These are phyloP conservation scores for Cynopterus sphinx DNA, from an alignment of 2,797 vertebrate genomes.

Conservation along the genomic window DNA sequence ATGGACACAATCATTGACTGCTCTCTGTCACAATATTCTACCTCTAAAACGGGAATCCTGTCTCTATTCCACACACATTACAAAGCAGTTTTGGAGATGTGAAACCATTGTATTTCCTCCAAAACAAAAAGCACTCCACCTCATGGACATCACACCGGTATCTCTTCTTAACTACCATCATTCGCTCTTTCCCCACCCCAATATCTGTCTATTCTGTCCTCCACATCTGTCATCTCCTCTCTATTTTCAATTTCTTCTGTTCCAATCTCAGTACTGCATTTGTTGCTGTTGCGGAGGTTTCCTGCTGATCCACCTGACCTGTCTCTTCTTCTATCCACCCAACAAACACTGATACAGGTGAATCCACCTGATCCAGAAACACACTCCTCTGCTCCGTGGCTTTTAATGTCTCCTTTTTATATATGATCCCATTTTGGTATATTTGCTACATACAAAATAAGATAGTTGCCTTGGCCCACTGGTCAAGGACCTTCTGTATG, in stretches of 20 bases:
- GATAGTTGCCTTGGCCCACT: neutral
- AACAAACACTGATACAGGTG: neutral
- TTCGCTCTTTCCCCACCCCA: neutral
- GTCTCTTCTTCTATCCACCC: neutral
- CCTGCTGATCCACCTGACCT: neutral
- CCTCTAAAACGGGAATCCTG: neutral
- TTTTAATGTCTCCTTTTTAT: neutral
- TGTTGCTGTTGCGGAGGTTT: neutral
- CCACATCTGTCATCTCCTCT: neutral
- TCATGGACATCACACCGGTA: neutral
- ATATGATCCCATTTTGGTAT: neutral
- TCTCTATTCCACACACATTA: neutral
- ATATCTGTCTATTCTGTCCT: neutral
- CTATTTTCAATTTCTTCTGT: neutral
- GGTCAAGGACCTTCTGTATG: neutral
- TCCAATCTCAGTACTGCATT: neutral
- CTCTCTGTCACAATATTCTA: neutral
- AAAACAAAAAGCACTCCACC: neutral
- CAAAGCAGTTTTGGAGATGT: neutral
- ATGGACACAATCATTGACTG: neutral
- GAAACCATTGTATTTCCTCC: neutral
- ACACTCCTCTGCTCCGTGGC: rapidly evolving
- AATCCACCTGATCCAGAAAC: neutral
- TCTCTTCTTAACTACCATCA: neutral
- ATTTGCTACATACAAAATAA: neutral